These are phyloP conservation scores for Clarias platycephalus DNA, from an alignment of 2,797 vertebrate genomes.

Conservation along the genomic window DNA sequence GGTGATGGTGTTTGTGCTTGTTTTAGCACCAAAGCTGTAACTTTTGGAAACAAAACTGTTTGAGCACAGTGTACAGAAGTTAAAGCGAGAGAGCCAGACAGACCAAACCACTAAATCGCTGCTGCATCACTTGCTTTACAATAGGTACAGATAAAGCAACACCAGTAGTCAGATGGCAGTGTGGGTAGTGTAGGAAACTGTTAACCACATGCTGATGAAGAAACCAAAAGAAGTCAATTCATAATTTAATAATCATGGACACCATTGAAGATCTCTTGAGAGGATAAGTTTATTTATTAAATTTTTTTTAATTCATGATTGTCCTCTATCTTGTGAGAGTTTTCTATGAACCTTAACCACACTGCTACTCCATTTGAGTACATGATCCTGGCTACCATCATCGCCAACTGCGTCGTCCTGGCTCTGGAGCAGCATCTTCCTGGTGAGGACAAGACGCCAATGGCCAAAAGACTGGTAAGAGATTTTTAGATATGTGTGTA, in stretches of 20 bases:
- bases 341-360: conserved; percentile 77
- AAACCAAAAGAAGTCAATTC: neutral
- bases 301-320: neutral
- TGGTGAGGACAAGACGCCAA: conserved; percentile 96
- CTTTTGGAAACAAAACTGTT: neutral
- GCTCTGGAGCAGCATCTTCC: conserved; percentile 97
- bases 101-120: neutral
- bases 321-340: neutral
- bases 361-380: conserved; percentile 93
- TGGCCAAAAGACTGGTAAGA: conserved; percentile 95
- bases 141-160: neutral
- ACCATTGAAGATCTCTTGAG: neutral
- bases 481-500: too few relatives aligned
- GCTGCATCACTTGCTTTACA: neutral
- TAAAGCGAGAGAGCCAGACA: neutral
- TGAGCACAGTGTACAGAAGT: neutral
- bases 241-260: neutral
- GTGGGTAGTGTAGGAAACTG: neutral
- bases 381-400: conserved; percentile 98
- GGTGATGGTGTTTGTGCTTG: neutral
- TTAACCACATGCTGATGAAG: neutral
- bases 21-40: neutral
- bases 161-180: neutral
- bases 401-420: conserved; percentile 96
- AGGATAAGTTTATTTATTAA: neutral